Evolutionary conservation across 1,140 invertebrate genomes (phyloP).

Genomic region (Araneus ventricosus): DNA sequence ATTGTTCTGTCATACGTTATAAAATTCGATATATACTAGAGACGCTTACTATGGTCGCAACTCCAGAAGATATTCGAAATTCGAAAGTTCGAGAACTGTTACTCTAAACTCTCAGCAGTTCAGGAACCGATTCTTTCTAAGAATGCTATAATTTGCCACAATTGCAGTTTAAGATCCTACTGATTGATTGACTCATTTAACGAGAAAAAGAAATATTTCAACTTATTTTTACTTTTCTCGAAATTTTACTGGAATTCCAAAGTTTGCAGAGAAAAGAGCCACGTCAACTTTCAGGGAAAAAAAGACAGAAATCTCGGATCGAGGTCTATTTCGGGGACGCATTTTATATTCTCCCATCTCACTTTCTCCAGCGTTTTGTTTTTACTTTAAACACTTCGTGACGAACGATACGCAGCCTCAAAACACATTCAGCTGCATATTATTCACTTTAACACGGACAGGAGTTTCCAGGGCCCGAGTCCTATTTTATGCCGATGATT

Average conservation of each 20-base stretch:
- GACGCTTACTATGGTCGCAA: no score
- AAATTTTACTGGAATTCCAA: background rate
- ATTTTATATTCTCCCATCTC: conserved; percentile 37
- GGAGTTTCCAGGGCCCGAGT: background rate
- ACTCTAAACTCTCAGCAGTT: no score
- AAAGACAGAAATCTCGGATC: conserved; percentile 28
- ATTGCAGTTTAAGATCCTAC: no score
- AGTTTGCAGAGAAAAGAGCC: background rate
- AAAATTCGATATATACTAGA: no score
- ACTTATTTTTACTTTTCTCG: background rate
- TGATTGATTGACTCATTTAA: background rate
- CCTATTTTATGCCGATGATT: conserved; percentile 61
- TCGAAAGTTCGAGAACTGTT: no score
- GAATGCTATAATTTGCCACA: no score
- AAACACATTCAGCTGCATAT: conserved; percentile 63
- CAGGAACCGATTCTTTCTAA: no score
- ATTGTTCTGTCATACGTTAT: no score
- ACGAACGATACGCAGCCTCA: conserved; percentile 39
- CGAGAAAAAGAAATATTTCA: background rate
- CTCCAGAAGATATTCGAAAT: no score
- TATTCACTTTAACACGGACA: conserved; percentile 54
- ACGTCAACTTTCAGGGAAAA: conserved; percentile 3
- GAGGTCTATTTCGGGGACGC: conserved; percentile 45
- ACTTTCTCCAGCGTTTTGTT: conserved; percentile 37
- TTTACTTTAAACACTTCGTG: conserved; percentile 61